Percentiles rank a stretch among this genome's conserved stretches.
phyloP scores from a whole-genome alignment of 2,113 vertebrate genomes.

The Hypomesus transpacificus region DNA sequence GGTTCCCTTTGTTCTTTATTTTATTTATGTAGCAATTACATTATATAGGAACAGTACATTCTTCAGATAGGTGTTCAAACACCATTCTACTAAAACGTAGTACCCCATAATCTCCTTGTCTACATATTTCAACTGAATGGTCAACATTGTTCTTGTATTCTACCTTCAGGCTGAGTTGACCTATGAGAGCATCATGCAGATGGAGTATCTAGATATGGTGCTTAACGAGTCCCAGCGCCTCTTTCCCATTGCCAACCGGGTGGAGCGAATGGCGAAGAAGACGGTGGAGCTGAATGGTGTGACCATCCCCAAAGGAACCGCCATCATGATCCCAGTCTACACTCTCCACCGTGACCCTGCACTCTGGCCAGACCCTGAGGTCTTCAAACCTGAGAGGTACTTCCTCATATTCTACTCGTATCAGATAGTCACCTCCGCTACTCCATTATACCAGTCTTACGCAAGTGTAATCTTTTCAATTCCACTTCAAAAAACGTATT shows the following conservation, averaged over 20 bases:
- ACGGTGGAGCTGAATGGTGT: constrained; percentile 70
- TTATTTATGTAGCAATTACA: too few relatives aligned
- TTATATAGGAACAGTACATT: too few relatives aligned
- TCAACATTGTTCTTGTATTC: neutral
- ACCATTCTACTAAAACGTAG: too few relatives aligned
- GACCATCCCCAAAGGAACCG: constrained; percentile 56
- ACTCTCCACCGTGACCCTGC: constrained; percentile 63
- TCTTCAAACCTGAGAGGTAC: constrained; percentile 65
- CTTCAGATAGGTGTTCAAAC: neutral
- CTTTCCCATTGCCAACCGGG: constrained; percentile 46
- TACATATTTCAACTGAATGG: too few relatives aligned
- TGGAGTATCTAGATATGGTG: constrained; percentile 84
- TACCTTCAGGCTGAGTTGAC: constrained; percentile 58
- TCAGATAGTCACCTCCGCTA: too few relatives aligned
- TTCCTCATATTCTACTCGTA: neutral
- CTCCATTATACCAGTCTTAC: too few relatives aligned
- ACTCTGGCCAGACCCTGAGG: constrained; percentile 61
- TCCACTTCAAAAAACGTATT: too few relatives aligned
- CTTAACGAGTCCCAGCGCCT: constrained; percentile 74
- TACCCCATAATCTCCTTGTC: too few relatives aligned
- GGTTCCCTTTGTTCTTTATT: neutral
- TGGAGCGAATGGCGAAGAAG: constrained; percentile 76
- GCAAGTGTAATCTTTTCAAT: too few relatives aligned
- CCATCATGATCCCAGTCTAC: constrained; percentile 47
- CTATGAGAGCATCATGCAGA: constrained; percentile 62